A percentile compares a stretch with the other conserved stretches of the same genome.
Conservation (phyloP, 2,113 vertebrate genomes). For the Macaca mulatta region DNA sequence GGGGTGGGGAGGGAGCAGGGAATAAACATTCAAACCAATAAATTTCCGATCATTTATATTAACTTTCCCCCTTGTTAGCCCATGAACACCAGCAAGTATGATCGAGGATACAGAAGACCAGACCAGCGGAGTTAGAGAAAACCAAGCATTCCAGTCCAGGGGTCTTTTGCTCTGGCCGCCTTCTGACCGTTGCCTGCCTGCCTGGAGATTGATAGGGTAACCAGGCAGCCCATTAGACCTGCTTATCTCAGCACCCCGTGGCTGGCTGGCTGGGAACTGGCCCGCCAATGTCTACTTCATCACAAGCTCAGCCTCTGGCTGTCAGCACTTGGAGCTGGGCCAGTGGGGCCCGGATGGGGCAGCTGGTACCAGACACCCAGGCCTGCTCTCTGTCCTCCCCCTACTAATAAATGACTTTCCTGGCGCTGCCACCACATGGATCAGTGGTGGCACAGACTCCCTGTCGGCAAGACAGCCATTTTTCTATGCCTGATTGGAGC, state of each 20-base stretch:
- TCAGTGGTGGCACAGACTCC: background rate
- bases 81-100: background rate
- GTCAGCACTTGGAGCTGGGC: slow-evolving; percentile 51
- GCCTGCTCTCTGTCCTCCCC: slow-evolving; percentile 47
- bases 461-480: background rate
- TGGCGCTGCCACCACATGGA: background rate
- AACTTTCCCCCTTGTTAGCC: background rate
- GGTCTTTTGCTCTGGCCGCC: background rate
- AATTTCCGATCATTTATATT: background rate
- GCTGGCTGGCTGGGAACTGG: background rate
- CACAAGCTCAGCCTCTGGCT: background rate
- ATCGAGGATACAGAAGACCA: background rate
- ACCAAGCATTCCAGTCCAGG: background rate
- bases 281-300: background rate
- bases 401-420: slow-evolving; percentile 60
- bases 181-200: background rate
- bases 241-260: slow-evolving; percentile 29
- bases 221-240: background rate
- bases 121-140: background rate
- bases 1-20: background rate
- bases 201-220: background rate
- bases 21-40: background rate
- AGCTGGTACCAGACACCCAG: slow-evolving; percentile 52
- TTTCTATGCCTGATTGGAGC: slow-evolving; percentile 41
- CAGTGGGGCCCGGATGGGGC: background rate